Evolutionary conservation across 2,888 invertebrate genomes (phyloP).

Genomic region (Lochmaea crataegi): DNA sequence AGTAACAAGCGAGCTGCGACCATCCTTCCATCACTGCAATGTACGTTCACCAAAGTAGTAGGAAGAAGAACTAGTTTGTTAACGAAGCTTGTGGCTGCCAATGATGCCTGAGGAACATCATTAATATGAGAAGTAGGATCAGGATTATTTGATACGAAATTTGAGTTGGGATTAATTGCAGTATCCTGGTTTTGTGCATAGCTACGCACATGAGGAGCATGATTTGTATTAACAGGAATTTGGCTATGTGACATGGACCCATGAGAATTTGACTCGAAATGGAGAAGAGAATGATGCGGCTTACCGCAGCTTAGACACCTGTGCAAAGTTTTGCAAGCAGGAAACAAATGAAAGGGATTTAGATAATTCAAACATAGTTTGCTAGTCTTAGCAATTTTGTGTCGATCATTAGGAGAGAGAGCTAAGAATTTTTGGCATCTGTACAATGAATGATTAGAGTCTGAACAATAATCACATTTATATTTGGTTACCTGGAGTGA

Average conservation of each 20-base stretch:
- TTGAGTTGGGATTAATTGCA: too few species aligned
- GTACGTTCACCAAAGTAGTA: slow-evolving; percentile 8
- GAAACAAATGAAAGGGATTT: too few species aligned
- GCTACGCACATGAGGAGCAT: too few species aligned
- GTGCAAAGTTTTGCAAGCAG: too few species aligned
- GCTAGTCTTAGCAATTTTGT: not conserved
- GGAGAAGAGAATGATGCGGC: too few species aligned
- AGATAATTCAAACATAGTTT: not conserved
- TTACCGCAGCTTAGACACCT: too few species aligned
- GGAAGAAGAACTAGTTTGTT: slow-evolving; percentile 14
- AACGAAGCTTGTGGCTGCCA: not conserved
- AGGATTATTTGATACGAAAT: not conserved
- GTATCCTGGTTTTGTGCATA: too few species aligned
- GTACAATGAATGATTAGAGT: not conserved
- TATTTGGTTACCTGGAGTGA: not conserved
- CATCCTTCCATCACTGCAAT: not conserved
- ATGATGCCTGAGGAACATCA: not conserved
- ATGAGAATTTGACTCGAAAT: too few species aligned
- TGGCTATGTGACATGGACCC: too few species aligned
- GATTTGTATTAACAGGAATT: too few species aligned
- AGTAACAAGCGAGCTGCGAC: not conserved
- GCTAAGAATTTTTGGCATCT: not conserved
- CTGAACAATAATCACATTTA: not conserved
- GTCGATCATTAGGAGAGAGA: not conserved
- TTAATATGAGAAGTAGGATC: not conserved